Base-by-base conservation (phyloP, 2,888 invertebrate species). In the Lathronympha strigana region DNA sequence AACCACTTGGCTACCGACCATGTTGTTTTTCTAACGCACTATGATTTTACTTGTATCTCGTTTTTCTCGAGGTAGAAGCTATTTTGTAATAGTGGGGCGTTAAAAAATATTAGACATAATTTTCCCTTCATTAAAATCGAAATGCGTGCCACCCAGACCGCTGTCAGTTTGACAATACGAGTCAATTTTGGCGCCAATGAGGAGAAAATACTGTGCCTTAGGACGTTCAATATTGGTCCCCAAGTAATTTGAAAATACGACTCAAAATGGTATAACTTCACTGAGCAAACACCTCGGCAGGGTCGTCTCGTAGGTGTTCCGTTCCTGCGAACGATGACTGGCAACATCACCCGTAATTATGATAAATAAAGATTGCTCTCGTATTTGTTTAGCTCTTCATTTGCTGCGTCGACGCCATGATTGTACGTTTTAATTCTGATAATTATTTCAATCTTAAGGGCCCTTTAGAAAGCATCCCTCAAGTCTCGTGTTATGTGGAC, bases 301-400 rank as follows among this genome's bases (percentile, higher is more conserved):
- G 71, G 74, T 70, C 72, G 74, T 68, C 61, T 75, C 86, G 88
- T 90, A 88, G 91, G 91, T 88, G 90, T 90, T 90, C 90, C 82
- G 72, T 85, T 92, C 84, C 86, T 79, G 77, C 75, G 88, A 90
- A 91, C 72, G 80, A 84, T 92, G 91, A 92, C 91, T 87, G 73
- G 88, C 81, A 74, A 76, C 77, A 78, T 72, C 74, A 73, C 70
- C 77, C 79, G 84, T 85, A 89, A 90, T 90, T 89, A 90, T 87
- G 82, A 85, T 88, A 87, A 88, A 88, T 88, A 90, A 89, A 87
- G 83, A 84, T 57, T 77, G 77, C 79, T 80, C 82, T 83, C 83
- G 70, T 90, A 82, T 90, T 92, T 90, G 87, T 87, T 89, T 85
- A 89, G 82, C 87, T 86, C 89, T 90, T 90, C 89, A 90, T 90